Percentiles rank a stretch among this genome's conserved stretches.
Evolutionary conservation across 1,140 invertebrate species (phyloP).

Genomic region (Aplysia californica): DNA sequence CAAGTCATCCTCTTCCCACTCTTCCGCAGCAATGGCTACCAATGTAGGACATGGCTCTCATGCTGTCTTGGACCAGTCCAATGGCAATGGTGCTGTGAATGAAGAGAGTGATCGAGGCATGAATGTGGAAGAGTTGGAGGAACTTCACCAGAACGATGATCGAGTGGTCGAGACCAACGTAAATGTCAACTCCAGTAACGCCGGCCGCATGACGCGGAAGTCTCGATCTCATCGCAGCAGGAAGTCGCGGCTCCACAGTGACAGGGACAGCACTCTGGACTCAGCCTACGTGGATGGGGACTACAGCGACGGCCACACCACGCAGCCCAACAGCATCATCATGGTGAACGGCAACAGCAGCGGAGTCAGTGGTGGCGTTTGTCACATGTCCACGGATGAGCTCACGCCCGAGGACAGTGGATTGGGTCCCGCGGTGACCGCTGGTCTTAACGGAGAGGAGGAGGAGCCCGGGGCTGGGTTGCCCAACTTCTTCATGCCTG

Average conservation of each 20-base stretch:
- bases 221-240: background rate
- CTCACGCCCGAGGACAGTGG: slow-evolving; percentile 30
- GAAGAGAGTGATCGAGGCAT: background rate
- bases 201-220: background rate
- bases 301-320: background rate
- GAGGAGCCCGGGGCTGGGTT: slow-evolving; percentile 5
- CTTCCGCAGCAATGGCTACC: no score
- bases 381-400: background rate
- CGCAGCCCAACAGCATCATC: slow-evolving; percentile 6
- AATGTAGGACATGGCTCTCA: no score
- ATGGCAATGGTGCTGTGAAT: no score
- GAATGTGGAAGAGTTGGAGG: background rate
- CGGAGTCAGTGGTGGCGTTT: no score
- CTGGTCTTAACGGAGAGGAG: background rate
- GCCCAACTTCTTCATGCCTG: slow-evolving; percentile 62
- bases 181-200: background rate
- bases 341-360: background rate
- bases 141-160: background rate
- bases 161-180: background rate
- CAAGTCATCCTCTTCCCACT: background rate
- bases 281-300: slow-evolving; percentile 26
- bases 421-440: slow-evolving; percentile 6
- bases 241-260: slow-evolving; percentile 3
- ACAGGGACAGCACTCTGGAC: slow-evolving; percentile 6
- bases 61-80: no score